Percentiles rank a stretch among this genome's conserved stretches.
These are phyloP conservation scores for Hemibagrus guttatus DNA, from an alignment of 2,797 vertebrate genomes.

Conservation along the genomic window DNA sequence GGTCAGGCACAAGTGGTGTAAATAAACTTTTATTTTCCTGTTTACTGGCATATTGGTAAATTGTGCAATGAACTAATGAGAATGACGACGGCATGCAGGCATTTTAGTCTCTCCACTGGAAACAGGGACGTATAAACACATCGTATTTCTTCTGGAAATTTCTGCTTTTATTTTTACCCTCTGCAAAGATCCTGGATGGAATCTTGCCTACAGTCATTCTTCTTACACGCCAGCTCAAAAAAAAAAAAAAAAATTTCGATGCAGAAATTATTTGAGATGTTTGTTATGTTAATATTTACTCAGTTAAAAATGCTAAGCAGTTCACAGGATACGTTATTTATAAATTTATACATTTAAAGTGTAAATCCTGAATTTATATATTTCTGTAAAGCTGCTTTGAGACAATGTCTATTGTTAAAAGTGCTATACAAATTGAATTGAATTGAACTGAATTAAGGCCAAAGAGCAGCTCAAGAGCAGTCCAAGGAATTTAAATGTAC, in stretches of 20 bases:
- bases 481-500: background rate
- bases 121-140: background rate
- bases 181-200: background rate
- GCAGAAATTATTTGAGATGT: background rate
- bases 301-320: background rate
- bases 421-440: no score
- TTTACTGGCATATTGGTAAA: background rate
- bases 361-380: no score
- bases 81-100: background rate
- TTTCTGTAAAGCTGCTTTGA: no score
- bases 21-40: no score
- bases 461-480: background rate
- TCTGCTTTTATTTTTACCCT: background rate
- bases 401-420: no score
- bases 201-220: background rate
- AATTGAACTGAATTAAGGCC: background rate
- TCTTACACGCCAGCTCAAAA: background rate
- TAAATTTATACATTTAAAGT: no score
- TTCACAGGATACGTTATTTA: background rate
- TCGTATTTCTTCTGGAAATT: background rate
- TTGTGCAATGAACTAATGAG: background rate
- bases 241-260: background rate
- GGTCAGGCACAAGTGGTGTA: conserved; percentile 69
- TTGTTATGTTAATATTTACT: background rate
- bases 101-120: background rate